Evolutionary conservation across 2,113 vertebrate genomes (phyloP).

Genomic region (Eleginops maclovinus): DNA sequence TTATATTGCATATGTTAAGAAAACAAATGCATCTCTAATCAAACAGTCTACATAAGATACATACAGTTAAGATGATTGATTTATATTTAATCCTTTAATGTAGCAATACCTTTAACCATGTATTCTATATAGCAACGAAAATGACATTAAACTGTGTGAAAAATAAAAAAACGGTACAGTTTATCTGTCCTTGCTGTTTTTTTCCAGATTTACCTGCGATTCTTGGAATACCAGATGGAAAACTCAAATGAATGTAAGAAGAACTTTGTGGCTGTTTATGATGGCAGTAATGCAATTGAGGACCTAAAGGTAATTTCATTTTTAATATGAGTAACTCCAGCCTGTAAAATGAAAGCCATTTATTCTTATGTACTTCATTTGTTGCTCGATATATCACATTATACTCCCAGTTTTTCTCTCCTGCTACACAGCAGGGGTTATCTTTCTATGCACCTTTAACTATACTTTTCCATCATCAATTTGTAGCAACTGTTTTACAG

Average conservation of each 20-base stretch:
- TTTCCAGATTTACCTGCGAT: conserved; percentile 92
- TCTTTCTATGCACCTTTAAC: conserved; percentile 10
- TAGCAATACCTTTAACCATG: neutral
- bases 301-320: conserved; percentile 88
- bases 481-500: conserved; percentile 56
- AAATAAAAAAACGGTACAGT: neutral
- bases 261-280: conserved; percentile 97
- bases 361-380: neutral
- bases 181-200: neutral
- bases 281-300: conserved; percentile 95
- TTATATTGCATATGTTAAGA: too few relatives aligned
- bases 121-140: too few relatives aligned
- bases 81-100: conserved; percentile 22
- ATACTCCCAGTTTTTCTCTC: conserved; percentile 6
- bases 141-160: neutral
- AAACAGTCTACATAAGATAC: neutral
- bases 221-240: conserved; percentile 97
- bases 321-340: neutral
- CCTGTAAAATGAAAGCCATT: neutral
- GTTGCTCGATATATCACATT: neutral
- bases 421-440: conserved; percentile 8
- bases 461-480: conserved; percentile 3
- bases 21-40: conserved; percentile 10
- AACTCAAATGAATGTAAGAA: conserved; percentile 98
- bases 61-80: conserved; percentile 1